Base-by-base conservation (phyloP, 1,140 invertebrate genomes). In the Myzus persicae region DNA sequence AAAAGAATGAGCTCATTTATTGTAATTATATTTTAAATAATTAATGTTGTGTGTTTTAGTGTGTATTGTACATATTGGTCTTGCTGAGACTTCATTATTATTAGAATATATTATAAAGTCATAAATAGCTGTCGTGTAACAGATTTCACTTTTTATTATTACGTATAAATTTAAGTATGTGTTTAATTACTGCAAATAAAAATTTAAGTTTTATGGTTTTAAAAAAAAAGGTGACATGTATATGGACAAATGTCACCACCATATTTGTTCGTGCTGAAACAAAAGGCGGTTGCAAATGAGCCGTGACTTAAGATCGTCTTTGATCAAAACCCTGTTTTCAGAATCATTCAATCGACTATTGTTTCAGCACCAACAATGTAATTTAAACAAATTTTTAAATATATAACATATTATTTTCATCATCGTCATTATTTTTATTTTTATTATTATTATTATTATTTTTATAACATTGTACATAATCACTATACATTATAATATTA, bases 391-490 rank as follows among this genome's bases (percentile, higher is more conserved):
- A 38, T 89, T 38, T 89, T 51, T 36, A 87, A 44, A 36, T 48
- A 87, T n/a, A 87, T n/a, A 46, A 9, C 9, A 84, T 40, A n/a
- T n/a, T 87, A 87, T 89, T n/a, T 51, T 89, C 38, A 26, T 89
- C 24, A 87, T 87, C n/a, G 18, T 87, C 31, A 87, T 87, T 87
- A 87, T 87, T 87, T 54, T 89, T 38, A 51, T 40, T 38, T 38
- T 51, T 88, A 88, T 51, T 48, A 42, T 51, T 88, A 88, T 88
- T 89, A 89, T 89, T 88, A 88, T 89, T 89, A 89, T 89, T 89
- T 54, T 89, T 89, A 36, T 89, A 89, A 89, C n/a, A 48, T 51
- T 87, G 84, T 87, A 87, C 42, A 89, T 51, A 89, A 89, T 89
- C 87, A 89, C 36, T 88, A 51, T 89, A 51, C n/a, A 38, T 89